phyloP scores from a whole-genome alignment of 2,113 vertebrate species.

The Nothobranchius kuhntae region DNA sequence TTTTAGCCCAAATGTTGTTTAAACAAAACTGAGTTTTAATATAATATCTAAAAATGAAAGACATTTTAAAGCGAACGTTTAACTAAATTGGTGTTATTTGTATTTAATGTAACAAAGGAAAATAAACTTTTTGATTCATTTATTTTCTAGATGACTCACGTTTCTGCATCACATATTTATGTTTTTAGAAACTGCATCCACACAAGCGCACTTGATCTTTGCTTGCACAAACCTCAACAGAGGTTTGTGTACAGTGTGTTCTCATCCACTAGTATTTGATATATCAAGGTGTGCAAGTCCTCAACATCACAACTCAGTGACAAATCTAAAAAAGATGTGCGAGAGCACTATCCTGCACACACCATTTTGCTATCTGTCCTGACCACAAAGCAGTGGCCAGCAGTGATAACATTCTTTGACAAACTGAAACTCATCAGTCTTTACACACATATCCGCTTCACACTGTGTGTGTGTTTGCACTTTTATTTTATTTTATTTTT shows the following conservation, averaged over 20 bases:
- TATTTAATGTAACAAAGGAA: neutral
- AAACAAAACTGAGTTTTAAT: no score
- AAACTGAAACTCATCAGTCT: slow-evolving; percentile 57
- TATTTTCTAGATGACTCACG: slow-evolving; percentile 64
- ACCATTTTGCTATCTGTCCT: slow-evolving; percentile 59
- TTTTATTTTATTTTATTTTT: neutral
- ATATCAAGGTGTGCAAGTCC: slow-evolving; percentile 29
- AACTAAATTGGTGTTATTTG: no score
- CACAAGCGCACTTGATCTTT: slow-evolving; percentile 33
- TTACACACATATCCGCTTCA: slow-evolving; percentile 42
- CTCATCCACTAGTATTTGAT: slow-evolving; percentile 37
- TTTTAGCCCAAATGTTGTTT: no score
- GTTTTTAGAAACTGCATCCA: slow-evolving; percentile 49
- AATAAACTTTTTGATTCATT: no score
- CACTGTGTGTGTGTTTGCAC: slow-evolving; percentile 19
- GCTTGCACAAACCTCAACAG: slow-evolving; percentile 23
- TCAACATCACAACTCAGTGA: slow-evolving; percentile 63
- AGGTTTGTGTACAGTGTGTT: slow-evolving; percentile 7
- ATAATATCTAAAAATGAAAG: no score
- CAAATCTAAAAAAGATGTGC: slow-evolving; percentile 25
- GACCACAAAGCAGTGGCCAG: slow-evolving; percentile 59
- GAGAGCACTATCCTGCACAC: slow-evolving; percentile 6
- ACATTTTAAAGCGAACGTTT: no score
- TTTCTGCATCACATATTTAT: slow-evolving; percentile 59
- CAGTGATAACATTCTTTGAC: slow-evolving; percentile 59